These are phyloP conservation scores for Scartelaos histophorus DNA, from an alignment of 2,113 vertebrate genomes.

Conservation along the genomic window DNA sequence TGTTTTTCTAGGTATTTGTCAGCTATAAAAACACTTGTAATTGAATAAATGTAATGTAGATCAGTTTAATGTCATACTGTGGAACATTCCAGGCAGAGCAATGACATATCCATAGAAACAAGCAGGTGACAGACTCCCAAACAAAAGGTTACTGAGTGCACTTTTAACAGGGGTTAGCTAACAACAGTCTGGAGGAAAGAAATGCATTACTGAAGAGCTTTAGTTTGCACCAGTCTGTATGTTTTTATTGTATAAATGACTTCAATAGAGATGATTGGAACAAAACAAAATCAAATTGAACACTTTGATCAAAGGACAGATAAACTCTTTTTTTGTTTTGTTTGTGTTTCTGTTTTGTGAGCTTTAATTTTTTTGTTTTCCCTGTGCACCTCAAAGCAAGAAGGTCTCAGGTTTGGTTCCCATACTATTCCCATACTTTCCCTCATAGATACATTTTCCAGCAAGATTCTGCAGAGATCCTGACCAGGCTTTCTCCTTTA, in stretches of 20 bases:
- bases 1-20: no score
- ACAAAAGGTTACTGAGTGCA: no score
- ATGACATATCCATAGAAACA: no score
- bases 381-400: background rate
- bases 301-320: background rate
- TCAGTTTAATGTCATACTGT: no score
- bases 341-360: no score
- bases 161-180: constrained; percentile 20
- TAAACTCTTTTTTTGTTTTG: no score
- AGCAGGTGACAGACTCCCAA: no score
- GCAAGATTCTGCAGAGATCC: background rate
- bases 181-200: constrained; percentile 3
- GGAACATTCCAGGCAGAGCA: no score
- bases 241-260: background rate
- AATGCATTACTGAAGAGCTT: background rate
- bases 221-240: background rate
- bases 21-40: no score
- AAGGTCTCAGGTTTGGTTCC: background rate
- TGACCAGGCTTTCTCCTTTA: background rate
- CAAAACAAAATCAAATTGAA: background rate
- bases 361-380: background rate
- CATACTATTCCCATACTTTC: background rate
- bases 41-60: no score
- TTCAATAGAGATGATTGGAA: background rate
- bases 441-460: background rate